Evolutionary conservation across 2,888 invertebrate genomes (phyloP), one percentile per base, ranked within the genome.

Genomic region (Cephus spinipes): DNA sequence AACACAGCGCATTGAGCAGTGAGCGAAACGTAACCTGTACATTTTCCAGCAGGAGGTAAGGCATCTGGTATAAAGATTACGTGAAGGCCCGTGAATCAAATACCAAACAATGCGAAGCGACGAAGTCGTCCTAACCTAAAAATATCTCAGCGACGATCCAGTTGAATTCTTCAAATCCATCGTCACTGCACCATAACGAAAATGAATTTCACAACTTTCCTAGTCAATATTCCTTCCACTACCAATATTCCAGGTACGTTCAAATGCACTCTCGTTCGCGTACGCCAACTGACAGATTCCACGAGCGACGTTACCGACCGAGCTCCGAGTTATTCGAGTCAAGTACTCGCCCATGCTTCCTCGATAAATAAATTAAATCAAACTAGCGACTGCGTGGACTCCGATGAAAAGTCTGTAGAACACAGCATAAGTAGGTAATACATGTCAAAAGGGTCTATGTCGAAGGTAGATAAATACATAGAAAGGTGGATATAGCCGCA

Each of bases 131-230:
- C 23, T 55, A 55, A 55, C 55, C 55, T 55, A 55, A 55, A 55
- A 55, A 55, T 55, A 55, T 55, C 9, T 9, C 55, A 23, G 55
- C 23, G 2, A 2, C 23, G 55, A 55, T 9, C 23, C 23, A 55
- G 55, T 55, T 55, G 2, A 55, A 55, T 55, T 55, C 55, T 23
- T 23, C 23, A 55, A 55, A 55, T 23, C 55, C 55, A 23, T 55
- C 23, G 23, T 23, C 33, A 73, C 69, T 75, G 75, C 34, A 79
- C 78, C 81, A 82, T 81, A 81, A 78, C 76, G 74, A 77, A 77
- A 82, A 79, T 78, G 78, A 78, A 81, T 79, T 77, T 73, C 78
- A 77, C 76, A 82, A 82, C 79, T 82, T 82, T 81, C 74, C 78
- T 77, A 76, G 78, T 81, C 78, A 81, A 82, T 78, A 81, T 82